Conservation (phyloP, 2,888 invertebrate species). For the Ochlodes sylvanus region DNA sequence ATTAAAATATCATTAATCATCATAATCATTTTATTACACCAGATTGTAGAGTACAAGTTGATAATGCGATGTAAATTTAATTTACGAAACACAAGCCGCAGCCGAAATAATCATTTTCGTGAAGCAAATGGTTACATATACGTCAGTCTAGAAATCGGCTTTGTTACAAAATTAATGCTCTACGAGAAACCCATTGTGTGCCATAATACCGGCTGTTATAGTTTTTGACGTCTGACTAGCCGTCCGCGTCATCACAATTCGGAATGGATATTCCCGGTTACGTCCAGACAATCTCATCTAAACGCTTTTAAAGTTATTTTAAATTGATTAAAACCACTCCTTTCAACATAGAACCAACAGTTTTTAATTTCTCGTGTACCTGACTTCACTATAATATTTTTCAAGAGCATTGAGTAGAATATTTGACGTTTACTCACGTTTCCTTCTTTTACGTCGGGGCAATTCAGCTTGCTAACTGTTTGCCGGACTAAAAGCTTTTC, state of each 20-base stretch:
- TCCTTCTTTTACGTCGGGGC: constrained; percentile 40
- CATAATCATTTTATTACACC: neutral
- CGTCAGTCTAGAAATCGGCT: constrained; percentile 28
- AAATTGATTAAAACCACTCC: constrained; percentile 38
- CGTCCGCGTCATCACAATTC: constrained; percentile 31
- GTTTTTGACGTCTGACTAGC: constrained; percentile 37
- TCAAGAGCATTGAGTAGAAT: constrained; percentile 29
- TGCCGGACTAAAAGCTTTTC: constrained; percentile 47
- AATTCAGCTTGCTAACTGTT: constrained; percentile 43
- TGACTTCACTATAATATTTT: constrained; percentile 34
- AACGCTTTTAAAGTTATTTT: constrained; percentile 33
- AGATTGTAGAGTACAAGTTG: neutral
- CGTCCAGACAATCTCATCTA: constrained; percentile 31
- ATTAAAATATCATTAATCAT: neutral
- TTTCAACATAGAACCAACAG: constrained; percentile 9
- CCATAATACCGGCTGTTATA: constrained; percentile 34
- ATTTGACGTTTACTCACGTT: constrained; percentile 39
- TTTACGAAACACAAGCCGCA: neutral
- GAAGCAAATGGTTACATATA: constrained; percentile 21
- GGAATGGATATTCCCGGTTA: constrained; percentile 28
- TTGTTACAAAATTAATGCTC: constrained; percentile 35
- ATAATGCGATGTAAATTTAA: neutral
- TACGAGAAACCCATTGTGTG: constrained; percentile 31
- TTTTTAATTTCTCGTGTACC: constrained; percentile 34
- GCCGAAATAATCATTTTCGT: constrained; percentile 12